phyloP scores from a whole-genome alignment of 1,140 invertebrate species.

The Drosophila quadrilineata region DNA sequence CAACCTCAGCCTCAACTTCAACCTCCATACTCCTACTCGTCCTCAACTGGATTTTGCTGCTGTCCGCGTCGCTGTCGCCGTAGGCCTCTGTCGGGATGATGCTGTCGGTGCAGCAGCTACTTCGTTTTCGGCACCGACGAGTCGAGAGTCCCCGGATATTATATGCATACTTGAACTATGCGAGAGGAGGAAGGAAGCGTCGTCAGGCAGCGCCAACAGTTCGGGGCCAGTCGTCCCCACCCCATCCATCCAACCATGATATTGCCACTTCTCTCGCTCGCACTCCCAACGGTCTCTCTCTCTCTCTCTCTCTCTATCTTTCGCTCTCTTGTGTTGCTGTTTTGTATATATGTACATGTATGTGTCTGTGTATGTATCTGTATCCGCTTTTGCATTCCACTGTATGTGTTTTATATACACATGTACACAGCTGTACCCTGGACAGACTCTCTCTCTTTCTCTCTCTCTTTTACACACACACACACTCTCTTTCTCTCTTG shows the following conservation, averaged over 20 bases:
- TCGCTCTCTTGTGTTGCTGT: constrained; percentile 41
- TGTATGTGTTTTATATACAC: constrained; percentile 61
- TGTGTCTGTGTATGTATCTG: constrained; percentile 37
- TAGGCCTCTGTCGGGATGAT: constrained; percentile 47
- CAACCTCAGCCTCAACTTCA: not conserved
- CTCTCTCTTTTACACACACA: not conserved
- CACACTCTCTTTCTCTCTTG: constrained; percentile 29
- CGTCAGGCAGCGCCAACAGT: constrained; percentile 42
- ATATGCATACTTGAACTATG: constrained; percentile 79
- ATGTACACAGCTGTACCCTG: constrained; percentile 65
- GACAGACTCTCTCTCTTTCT: constrained; percentile 1
- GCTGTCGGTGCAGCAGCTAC: constrained; percentile 25
- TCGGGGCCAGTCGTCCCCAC: constrained; percentile 10
- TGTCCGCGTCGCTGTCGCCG: constrained; percentile 51
- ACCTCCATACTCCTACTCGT: constrained; percentile 25
- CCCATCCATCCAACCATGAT: not conserved
- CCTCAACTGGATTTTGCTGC: constrained; percentile 23
- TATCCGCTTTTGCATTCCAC: constrained; percentile 68
- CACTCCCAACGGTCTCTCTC: not conserved
- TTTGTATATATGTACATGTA: constrained; percentile 46
- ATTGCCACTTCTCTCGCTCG: not conserved
- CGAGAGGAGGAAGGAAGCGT: constrained; percentile 71
- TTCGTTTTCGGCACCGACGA: constrained; percentile 67
- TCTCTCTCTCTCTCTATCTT: too few species aligned
- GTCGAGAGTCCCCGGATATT: constrained; percentile 65